phyloP scores from a whole-genome alignment of 2,797 vertebrate species.

The Xenentodon cancila region DNA sequence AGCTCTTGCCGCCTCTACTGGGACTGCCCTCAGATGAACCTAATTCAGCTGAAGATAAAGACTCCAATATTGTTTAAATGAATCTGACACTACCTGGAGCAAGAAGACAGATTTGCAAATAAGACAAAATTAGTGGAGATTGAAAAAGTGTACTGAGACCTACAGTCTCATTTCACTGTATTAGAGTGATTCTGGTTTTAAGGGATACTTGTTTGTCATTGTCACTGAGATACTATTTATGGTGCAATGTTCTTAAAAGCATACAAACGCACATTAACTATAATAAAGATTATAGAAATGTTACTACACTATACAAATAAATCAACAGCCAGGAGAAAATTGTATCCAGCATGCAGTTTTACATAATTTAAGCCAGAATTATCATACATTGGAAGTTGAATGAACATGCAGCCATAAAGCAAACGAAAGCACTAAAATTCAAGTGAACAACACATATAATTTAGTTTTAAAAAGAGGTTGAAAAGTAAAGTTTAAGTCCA shows the following conservation, averaged over 20 bases:
- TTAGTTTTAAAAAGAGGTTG: too few relatives aligned
- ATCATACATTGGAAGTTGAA: too few relatives aligned
- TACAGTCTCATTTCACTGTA: conserved; percentile 17
- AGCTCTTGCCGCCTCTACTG: conserved; percentile 40
- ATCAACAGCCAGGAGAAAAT: background rate
- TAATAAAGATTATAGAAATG: too few relatives aligned
- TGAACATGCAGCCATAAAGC: too few relatives aligned
- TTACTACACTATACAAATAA: background rate
- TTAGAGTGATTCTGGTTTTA: background rate
- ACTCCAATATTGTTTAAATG: conserved; percentile 42
- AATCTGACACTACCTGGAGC: conserved; percentile 44
- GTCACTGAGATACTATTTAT: background rate
- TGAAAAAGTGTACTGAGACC: conserved; percentile 23
- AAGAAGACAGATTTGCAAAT: conserved; percentile 44
- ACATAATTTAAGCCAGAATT: too few relatives aligned
- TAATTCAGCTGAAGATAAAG: conserved; percentile 60
- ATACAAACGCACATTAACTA: too few relatives aligned
- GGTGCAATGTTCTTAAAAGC: too few relatives aligned
- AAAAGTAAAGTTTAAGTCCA: too few relatives aligned
- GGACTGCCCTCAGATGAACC: conserved; percentile 59
- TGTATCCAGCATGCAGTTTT: background rate
- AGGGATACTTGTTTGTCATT: conserved; percentile 15
- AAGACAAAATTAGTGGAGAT: conserved; percentile 31
- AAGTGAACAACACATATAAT: too few relatives aligned
- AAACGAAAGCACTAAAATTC: too few relatives aligned